Percentiles rank a stretch among this genome's conserved stretches.
Conservation (phyloP, 2,888 invertebrate species). For the Drosophila nr. perissopoda region DNA sequence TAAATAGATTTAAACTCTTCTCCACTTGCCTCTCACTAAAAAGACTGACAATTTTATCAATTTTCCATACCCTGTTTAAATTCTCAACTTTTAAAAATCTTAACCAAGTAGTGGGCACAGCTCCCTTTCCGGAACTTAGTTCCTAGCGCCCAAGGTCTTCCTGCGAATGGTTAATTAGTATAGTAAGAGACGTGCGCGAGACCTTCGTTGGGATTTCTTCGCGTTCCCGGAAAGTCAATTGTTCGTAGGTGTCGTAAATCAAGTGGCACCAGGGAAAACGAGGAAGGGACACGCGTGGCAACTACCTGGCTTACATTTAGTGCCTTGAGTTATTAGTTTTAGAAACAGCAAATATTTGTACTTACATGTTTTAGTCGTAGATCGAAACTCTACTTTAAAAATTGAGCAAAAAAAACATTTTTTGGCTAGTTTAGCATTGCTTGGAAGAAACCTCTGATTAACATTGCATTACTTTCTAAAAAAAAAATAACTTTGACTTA, state of each 20-base stretch:
- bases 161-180: conserved; percentile 40
- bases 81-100: neutral
- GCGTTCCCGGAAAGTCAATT: conserved; percentile 78
- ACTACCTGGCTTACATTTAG: neutral
- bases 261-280: conserved; percentile 55
- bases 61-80: neutral
- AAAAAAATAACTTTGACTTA: no score
- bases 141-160: conserved; percentile 9
- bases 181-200: conserved; percentile 48
- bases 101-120: neutral
- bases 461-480: no score
- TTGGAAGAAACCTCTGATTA: no score
- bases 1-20: neutral
- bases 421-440: no score
- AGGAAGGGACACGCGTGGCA: conserved; percentile 10
- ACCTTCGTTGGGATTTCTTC: conserved; percentile 52
- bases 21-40: no score
- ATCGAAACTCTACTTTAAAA: no score
- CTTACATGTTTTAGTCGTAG: no score
- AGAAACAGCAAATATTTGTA: neutral
- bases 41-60: no score
- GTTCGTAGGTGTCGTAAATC: conserved; percentile 75
- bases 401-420: no score
- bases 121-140: conserved; percentile 1
- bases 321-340: neutral